phyloP scores from a whole-genome alignment of 2,888 invertebrate species.

The Pimpla rufipes region DNA sequence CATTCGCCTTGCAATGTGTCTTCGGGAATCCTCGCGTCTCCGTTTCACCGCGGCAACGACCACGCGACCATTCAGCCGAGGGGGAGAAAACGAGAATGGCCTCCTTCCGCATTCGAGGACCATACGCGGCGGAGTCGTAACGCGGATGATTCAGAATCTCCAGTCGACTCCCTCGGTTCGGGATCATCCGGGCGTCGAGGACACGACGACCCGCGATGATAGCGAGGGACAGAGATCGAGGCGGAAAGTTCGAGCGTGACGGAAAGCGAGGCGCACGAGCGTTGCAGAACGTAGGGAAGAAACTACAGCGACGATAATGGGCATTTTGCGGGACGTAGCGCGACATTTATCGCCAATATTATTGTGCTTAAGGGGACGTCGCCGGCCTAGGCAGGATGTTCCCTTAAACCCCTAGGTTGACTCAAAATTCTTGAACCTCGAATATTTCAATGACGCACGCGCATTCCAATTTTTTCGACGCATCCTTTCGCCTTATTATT shows the following conservation, averaged over 20 bases:
- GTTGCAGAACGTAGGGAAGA: slow-evolving; percentile 8
- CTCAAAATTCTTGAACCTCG: slow-evolving; percentile 41
- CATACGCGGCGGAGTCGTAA: slow-evolving; percentile 59
- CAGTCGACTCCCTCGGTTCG: slow-evolving; percentile 46
- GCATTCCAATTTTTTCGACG: slow-evolving; percentile 8
- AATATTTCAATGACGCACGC: slow-evolving; percentile 48
- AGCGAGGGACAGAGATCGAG: slow-evolving; percentile 17
- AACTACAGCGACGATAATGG: slow-evolving; percentile 57
- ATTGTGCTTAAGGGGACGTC: slow-evolving; percentile 31
- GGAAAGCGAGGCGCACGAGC: slow-evolving; percentile 2
- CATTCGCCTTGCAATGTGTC: slow-evolving; percentile 56
- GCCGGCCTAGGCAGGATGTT: slow-evolving; percentile 34
- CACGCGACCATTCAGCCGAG: slow-evolving; percentile 31
- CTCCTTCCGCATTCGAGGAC: slow-evolving; percentile 57
- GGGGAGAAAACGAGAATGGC: slow-evolving; percentile 59
- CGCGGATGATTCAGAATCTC: slow-evolving; percentile 66
- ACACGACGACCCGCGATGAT: background rate
- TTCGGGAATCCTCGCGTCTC: slow-evolving; percentile 38
- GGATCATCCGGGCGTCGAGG: slow-evolving; percentile 12
- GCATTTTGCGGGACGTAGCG: slow-evolving; percentile 57
- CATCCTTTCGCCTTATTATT: background rate
- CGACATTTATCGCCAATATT: slow-evolving; percentile 67
- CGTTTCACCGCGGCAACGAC: slow-evolving; percentile 16
- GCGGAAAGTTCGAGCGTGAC: slow-evolving; percentile 1
- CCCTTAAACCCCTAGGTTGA: background rate